Base-by-base conservation (phyloP, 2,797 vertebrate species). In the Girardinus metallicus region DNA sequence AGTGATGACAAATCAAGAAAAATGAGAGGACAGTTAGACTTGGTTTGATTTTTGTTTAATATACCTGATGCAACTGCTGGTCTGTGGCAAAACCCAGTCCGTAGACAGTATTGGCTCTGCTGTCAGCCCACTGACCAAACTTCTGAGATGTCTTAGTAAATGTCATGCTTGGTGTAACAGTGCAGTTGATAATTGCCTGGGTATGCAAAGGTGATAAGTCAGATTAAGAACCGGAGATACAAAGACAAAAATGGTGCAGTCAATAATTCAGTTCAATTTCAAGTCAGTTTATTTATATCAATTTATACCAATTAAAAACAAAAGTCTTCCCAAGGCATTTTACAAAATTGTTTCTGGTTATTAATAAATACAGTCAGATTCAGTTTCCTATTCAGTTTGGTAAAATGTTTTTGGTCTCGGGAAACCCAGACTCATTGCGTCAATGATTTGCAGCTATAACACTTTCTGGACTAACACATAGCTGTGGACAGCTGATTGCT, bases 61-160 rank as follows among this genome's bases (percentile, higher is more conserved):
- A 88, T 89, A 99, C 98, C 98, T 99, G 98, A 39, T 96, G 95
- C 83, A 99, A 96, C 82, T 99, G 98, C 44, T 99, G 98, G 90
- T 99, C 98, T 0, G 98, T 99, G n/a, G 97, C 97, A 23, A 99
- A 99, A 44, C 98, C 98, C 70, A 99, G 91, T 18, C 98, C 98
- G 0, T 98, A 99, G 0, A 99, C 98, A 0, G 98, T 99, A 95
- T 99, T 99, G 80, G 98, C 98, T 2, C 98, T 86, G 91, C 97
- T 99, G 96, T 99, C 98, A 0, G 98, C 98, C 98, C 98, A 99
- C 55, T 99, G 98, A 13, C 98, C 98, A 0, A 99, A 99, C 89
- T 99, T 99, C 95, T 99, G 98, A 0, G 98, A 99, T 0, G 98
- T 99, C 92, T 98, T 99, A 0, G 98, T 99, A 90, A 99, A 99